Base-by-base conservation (phyloP, 2,113 vertebrate genomes). In the Megaleporinus macrocephalus region DNA sequence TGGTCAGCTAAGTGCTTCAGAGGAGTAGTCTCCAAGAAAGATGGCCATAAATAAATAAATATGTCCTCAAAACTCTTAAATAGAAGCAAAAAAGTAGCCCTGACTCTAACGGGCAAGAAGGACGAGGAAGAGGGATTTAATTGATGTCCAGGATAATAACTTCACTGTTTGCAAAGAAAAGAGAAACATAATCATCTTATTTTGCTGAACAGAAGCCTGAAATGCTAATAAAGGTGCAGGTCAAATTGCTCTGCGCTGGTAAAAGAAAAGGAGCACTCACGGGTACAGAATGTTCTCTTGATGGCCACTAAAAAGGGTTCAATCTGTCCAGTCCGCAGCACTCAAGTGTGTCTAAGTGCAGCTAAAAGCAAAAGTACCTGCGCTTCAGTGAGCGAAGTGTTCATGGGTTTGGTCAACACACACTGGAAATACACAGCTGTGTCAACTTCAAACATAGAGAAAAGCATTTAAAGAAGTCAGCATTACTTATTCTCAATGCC, bases 251-350 rank as follows among this genome's bases (percentile, higher is more conserved):
- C 30, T 2, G 26, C 53, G 9, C 66, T 69, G 30, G 44, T 12
- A 30, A 70, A 78, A 36, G 61, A 33, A 66, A n/a, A 76, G n/a
- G 24, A 22, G 59, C 22, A 29, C 55, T 77, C 24, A 65, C 26
- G 12, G 61, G 75, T 65, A 51, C 75, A 78, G 6, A 76, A 47
- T 62, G 33, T 76, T 76, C 73, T 62, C 14, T 62, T 74, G 73
- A 36, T 75, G 36, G 59, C 57, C 44, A 51, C 61, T 65, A n/a
- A 15, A 76, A 77, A 49, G 15, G n/a, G 1, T n/a, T 30, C n/a
- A 65, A 49, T 49, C 49, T 30, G 62, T 24, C 47, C 36, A 49
- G 59, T 51, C 24, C 4, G 22, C 44, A 51, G 55, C 20, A 49
- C 13, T 66, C 75, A 49, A 76, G 55, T 76, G 73, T 27, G 26